Conservation (phyloP, 2,797 vertebrate species). For the Knipowitschia caucasica region DNA sequence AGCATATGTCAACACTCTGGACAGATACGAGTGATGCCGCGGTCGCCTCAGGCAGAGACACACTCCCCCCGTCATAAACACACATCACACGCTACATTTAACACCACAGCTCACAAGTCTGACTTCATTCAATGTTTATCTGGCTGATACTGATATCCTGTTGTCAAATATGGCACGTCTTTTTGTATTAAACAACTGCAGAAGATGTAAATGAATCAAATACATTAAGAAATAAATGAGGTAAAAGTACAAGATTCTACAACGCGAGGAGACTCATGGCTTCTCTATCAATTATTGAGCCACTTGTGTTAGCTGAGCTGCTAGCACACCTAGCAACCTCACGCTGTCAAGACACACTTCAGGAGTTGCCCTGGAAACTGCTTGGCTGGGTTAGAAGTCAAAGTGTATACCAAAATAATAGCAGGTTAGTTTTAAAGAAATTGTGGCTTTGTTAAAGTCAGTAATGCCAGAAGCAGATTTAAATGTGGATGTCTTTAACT, state of each 20-base stretch:
- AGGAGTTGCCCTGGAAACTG: conserved; percentile 63
- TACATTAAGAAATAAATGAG: background rate
- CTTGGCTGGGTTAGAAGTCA: conserved; percentile 44
- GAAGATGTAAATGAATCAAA: background rate
- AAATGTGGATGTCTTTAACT: conserved; percentile 1
- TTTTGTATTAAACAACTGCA: background rate
- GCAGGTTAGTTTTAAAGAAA: background rate
- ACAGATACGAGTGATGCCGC: conserved; percentile 34
- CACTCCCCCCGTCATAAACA: conserved; percentile 8
- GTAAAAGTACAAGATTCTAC: background rate
- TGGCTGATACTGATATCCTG: conserved; percentile 39
- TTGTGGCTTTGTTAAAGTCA: background rate
- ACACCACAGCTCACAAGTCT: conserved; percentile 14
- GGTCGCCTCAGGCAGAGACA: conserved; percentile 24
- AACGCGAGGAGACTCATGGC: conserved; percentile 5
- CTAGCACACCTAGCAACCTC: conserved; percentile 67
- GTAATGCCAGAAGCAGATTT: background rate
- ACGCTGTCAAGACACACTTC: conserved; percentile 53
- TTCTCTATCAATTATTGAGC: conserved; percentile 71
- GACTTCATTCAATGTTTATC: conserved; percentile 49
- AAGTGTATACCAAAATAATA: conserved; percentile 1
- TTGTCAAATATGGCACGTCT: conserved; percentile 11
- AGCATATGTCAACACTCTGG: conserved; percentile 13
- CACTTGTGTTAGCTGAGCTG: conserved; percentile 52
- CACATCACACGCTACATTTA: conserved; percentile 50